Conservation (phyloP, 2,888 invertebrate species). For the Sinhomidia bicolor region DNA sequence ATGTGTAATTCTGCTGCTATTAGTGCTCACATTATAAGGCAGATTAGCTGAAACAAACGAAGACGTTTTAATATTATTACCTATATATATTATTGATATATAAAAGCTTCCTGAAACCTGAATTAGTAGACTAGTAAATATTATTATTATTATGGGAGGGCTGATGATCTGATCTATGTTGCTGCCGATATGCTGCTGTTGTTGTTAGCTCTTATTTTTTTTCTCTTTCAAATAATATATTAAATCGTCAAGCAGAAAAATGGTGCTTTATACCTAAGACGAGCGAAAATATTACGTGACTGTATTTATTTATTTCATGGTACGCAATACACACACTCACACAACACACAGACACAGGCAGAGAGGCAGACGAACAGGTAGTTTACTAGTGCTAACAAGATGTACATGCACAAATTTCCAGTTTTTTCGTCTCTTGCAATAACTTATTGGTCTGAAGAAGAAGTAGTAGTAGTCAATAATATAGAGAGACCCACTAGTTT, state of each 20-base stretch:
- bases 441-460: not conserved
- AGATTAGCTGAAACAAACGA: not conserved
- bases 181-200: not conserved
- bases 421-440: slow-evolving; percentile 41
- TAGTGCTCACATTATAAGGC: too few relatives aligned
- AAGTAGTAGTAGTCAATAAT: not conserved
- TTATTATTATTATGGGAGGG: slow-evolving; percentile 10
- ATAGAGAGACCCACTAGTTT: slow-evolving; percentile 23
- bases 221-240: not conserved
- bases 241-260: slow-evolving; percentile 23
- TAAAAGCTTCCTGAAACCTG: slow-evolving; percentile 63
- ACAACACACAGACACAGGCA: not conserved
- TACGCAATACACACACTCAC: not conserved
- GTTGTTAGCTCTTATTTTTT: slow-evolving; percentile 13
- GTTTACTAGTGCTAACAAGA: slow-evolving; percentile 24
- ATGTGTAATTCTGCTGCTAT: too few relatives aligned
- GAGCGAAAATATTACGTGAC: slow-evolving; percentile 43
- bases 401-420: slow-evolving; percentile 57
- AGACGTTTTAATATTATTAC: not conserved
- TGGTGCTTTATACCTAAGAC: slow-evolving; percentile 25
- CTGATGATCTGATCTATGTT: too few relatives aligned
- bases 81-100: not conserved
- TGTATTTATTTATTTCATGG: not conserved
- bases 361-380: slow-evolving; percentile 7
- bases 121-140: slow-evolving; percentile 36